Conservation (phyloP, 2,113 vertebrate genomes). For the Ameiurus melas region DNA sequence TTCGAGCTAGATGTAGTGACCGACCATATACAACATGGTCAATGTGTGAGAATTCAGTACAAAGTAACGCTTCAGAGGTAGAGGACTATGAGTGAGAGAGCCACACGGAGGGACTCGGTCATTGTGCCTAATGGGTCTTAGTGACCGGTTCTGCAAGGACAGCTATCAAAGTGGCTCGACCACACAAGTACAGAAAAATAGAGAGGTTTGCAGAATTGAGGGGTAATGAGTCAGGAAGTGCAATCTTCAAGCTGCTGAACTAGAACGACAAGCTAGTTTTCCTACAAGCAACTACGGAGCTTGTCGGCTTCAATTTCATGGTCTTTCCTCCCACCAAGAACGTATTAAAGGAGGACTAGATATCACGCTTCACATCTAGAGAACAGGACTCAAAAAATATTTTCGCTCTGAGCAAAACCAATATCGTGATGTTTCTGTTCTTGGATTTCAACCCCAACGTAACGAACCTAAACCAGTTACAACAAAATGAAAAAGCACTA, state of each 20-base stretch:
- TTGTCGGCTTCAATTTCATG: conserved; percentile 7
- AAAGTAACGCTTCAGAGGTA: background rate
- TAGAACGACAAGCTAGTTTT: conserved; percentile 11
- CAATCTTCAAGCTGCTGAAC: conserved; percentile 28
- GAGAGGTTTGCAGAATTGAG: background rate
- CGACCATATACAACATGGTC: background rate
- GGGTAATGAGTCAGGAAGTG: conserved; percentile 20
- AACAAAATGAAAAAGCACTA: background rate
- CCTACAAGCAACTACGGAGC: conserved; percentile 1
- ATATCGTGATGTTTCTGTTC: background rate
- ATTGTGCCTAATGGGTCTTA: conserved; percentile 16
- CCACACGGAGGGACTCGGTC: background rate
- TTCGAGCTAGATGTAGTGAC: background rate
- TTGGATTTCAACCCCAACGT: background rate
- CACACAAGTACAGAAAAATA: conserved; percentile 6
- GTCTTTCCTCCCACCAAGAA: conserved; percentile 1
- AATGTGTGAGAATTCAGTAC: background rate
- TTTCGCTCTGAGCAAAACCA: background rate
- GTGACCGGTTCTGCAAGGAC: conserved; percentile 2
- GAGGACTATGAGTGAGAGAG: background rate
- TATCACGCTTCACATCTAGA: background rate
- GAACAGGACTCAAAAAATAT: background rate
- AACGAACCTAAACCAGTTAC: background rate
- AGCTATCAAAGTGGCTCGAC: background rate
- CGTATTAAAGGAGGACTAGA: background rate